Evolutionary conservation across 2,797 vertebrate species (phyloP).

Genomic region (Artibeus lituratus): DNA sequence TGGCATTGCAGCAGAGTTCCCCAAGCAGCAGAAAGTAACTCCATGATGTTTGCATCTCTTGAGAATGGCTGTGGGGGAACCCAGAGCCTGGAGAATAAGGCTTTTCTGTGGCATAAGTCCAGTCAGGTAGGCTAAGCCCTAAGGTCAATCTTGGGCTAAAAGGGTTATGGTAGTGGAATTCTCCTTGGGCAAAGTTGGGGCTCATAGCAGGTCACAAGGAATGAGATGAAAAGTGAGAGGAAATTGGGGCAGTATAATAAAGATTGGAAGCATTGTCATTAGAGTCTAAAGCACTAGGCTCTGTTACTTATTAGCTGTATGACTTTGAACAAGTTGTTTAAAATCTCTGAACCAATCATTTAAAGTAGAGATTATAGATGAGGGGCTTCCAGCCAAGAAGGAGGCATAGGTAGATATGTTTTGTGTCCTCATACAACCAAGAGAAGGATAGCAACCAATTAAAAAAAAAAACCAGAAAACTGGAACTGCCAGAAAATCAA

Average conservation of each 20-base stretch:
- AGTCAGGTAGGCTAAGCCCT: conserved; percentile 16
- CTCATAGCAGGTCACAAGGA: background rate
- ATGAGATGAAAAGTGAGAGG: background rate
- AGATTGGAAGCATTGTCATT: background rate
- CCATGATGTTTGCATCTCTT: conserved; percentile 52
- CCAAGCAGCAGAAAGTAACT: conserved; percentile 36
- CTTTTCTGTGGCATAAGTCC: conserved; percentile 32
- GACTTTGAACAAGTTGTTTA: background rate
- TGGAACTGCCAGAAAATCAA: too few relatives aligned
- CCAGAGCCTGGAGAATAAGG: conserved; percentile 51
- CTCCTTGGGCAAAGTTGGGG: background rate
- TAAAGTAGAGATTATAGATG: background rate
- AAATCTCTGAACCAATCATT: conserved; percentile 15
- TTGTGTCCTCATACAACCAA: too few relatives aligned
- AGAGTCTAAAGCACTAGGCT: background rate
- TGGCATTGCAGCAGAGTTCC: background rate
- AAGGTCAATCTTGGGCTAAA: background rate
- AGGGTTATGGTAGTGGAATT: background rate
- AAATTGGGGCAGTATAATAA: background rate
- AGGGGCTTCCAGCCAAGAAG: too few relatives aligned
- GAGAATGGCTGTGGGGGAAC: background rate
- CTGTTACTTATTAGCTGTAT: background rate
- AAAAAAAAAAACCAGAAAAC: too few relatives aligned
- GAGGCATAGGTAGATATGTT: too few relatives aligned
- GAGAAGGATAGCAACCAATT: too few relatives aligned